These are phyloP conservation scores for Tachina lurida DNA, from an alignment of 2,888 invertebrate genomes.

Conservation along the genomic window DNA sequence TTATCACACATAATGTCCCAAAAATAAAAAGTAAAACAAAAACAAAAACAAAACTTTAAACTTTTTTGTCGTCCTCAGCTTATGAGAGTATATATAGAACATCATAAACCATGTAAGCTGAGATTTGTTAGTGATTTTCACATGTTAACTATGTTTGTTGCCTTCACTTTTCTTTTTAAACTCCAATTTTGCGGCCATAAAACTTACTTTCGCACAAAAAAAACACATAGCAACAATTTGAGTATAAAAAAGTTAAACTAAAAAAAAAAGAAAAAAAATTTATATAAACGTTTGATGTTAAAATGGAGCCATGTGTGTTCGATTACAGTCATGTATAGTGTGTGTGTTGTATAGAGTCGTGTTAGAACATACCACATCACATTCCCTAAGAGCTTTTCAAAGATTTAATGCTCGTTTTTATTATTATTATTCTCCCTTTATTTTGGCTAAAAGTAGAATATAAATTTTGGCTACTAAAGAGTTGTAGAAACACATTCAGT, in stretches of 20 bases:
- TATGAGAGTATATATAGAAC: conserved; percentile 39
- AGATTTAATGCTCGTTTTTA: conserved; percentile 66
- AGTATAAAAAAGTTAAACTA: not conserved
- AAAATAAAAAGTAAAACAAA: not conserved
- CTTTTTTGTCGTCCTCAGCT: conserved; percentile 27
- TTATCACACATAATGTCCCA: not conserved
- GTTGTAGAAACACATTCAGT: conserved; percentile 52
- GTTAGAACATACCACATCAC: not conserved
- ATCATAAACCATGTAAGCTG: conserved; percentile 71
- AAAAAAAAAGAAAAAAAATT: conserved; percentile 19
- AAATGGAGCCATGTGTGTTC: conserved; percentile 74
- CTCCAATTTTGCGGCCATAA: conserved; percentile 71
- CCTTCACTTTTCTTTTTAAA: conserved; percentile 58
- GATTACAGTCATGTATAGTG: conserved; percentile 55
- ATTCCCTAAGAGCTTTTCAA: conserved; percentile 65
- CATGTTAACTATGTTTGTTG: conserved; percentile 57
- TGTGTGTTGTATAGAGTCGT: not conserved
- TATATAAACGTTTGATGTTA: conserved; percentile 71
- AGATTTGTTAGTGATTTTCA: conserved; percentile 71
- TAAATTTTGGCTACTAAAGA: conserved; percentile 67
- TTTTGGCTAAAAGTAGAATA: conserved; percentile 55
- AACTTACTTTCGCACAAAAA: conserved; percentile 64
- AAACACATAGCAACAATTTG: conserved; percentile 25
- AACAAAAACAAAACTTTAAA: not conserved
- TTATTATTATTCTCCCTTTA: not conserved